Conservation (phyloP, 2,888 invertebrate genomes). For the Willowsia nigromaculata region DNA sequence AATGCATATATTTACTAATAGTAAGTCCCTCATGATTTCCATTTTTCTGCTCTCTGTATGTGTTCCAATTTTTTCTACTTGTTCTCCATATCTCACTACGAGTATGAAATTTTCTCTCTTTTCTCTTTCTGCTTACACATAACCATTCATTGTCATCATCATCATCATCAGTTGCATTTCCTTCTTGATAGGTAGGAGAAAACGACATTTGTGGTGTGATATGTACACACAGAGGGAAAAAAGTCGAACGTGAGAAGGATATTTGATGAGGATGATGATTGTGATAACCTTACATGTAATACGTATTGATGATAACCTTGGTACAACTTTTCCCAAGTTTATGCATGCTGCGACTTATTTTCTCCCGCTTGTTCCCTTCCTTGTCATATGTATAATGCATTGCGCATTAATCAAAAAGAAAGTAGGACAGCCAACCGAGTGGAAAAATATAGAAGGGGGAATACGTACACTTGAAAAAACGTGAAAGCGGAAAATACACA, state of each 20-base stretch:
- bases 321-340: background rate
- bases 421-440: constrained; percentile 29
- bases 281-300: background rate
- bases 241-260: background rate
- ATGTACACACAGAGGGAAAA: background rate
- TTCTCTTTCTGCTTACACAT: background rate
- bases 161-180: background rate
- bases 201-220: background rate
- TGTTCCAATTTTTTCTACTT: background rate
- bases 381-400: background rate
- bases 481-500: background rate
- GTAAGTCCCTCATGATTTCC: background rate
- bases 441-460: constrained; percentile 9
- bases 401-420: constrained; percentile 40
- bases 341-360: background rate
- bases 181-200: background rate
- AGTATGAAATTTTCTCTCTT: background rate
- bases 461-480: background rate
- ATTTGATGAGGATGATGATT: background rate
- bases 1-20: background rate
- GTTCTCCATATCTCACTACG: background rate
- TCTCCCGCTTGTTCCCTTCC: background rate
- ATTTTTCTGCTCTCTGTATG: background rate
- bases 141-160: background rate
- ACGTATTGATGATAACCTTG: background rate